phyloP scores from a whole-genome alignment of 1,140 invertebrate genomes.

The Drosophila bifasciata region DNA sequence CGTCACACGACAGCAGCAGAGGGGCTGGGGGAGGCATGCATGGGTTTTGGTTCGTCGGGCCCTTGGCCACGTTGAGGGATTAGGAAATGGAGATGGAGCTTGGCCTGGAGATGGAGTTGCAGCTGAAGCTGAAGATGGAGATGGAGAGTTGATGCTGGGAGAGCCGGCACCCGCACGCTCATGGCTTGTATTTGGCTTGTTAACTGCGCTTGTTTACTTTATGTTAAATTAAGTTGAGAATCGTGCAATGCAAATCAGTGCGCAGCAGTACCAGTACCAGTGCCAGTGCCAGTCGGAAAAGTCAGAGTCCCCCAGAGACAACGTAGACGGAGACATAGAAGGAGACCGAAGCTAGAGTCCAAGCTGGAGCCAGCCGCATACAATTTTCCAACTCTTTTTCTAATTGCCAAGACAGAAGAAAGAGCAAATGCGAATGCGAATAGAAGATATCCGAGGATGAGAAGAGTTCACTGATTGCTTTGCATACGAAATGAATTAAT shows the following conservation, averaged over 20 bases:
- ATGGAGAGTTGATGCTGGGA: slow-evolving; percentile 34
- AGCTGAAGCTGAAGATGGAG: slow-evolving; percentile 16
- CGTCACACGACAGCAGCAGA: slow-evolving; percentile 64
- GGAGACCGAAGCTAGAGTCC: slow-evolving; percentile 35
- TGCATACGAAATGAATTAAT: slow-evolving; percentile 83
- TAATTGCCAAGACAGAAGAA: slow-evolving; percentile 69
- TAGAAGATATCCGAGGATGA: slow-evolving; percentile 23
- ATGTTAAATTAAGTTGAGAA: slow-evolving; percentile 84
- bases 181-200: slow-evolving; percentile 82
- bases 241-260: slow-evolving; percentile 84
- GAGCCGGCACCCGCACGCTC: slow-evolving; percentile 70
- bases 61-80: slow-evolving; percentile 35
- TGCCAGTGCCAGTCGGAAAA: slow-evolving; percentile 59
- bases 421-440: slow-evolving; percentile 25
- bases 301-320: slow-evolving; percentile 37
- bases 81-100: slow-evolving; percentile 30
- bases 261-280: slow-evolving; percentile 53
- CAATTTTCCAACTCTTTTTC: slow-evolving; percentile 82
- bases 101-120: slow-evolving; percentile 16
- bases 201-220: slow-evolving; percentile 83
- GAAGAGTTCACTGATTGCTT: slow-evolving; percentile 73
- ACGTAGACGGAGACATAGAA: slow-evolving; percentile 25
- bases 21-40: slow-evolving; percentile 25
- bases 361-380: slow-evolving; percentile 58
- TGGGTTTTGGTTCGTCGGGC: slow-evolving; percentile 39